Base-by-base conservation (phyloP, 2,888 invertebrate genomes). In the Rotaria macrura region DNA sequence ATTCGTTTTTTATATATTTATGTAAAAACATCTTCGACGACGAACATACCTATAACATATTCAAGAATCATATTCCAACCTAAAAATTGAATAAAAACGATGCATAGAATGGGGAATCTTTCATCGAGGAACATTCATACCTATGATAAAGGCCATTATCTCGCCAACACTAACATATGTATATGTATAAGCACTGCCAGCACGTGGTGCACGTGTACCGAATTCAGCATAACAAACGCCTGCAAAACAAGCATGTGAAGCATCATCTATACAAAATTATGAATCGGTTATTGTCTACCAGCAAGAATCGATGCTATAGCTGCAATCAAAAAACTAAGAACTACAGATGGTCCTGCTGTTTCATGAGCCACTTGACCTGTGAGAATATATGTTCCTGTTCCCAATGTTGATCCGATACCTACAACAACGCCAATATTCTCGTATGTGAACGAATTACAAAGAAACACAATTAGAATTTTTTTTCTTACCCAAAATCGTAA, bases 101-200 rank as follows among this genome's bases (percentile, higher is more conserved):
- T n/a, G n/a, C 12, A 65, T 29, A 4, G 3, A 23, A 29, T 23
- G 23, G 23, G 20, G 5, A 1, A 47, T 12, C 23, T 20, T 52
- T 6, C 20, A n/a, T 14, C n/a, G 4, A 29, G 2, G 4, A n/a
- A 29, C 3, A 65, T 65, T 65, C 29, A n/a, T 38, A 38, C 96
- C 96, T 88, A 96, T 95, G 84, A 90, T 88, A 90, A 96, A 96
- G 0, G 96, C 96, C 86, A 95, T 93, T 89, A 96, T 94, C 91
- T 96, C 96, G 1, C 96, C 96, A 85, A 96, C 94, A 85, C 95
- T 95, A 40, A 96, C 96, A 90, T 96, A 96, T 89, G 95, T 95
- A 92, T 96, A 96, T 12, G 96, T 93, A 89, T 96, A 96, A 0
- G 96, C 96, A 0, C 95, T 96, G 9, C 96, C 91, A 17, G 91